Percentiles rank a stretch among this genome's conserved stretches.
These are phyloP conservation scores for Apolygus lucorum DNA, from an alignment of 1,140 invertebrate genomes.

Conservation along the genomic window DNA sequence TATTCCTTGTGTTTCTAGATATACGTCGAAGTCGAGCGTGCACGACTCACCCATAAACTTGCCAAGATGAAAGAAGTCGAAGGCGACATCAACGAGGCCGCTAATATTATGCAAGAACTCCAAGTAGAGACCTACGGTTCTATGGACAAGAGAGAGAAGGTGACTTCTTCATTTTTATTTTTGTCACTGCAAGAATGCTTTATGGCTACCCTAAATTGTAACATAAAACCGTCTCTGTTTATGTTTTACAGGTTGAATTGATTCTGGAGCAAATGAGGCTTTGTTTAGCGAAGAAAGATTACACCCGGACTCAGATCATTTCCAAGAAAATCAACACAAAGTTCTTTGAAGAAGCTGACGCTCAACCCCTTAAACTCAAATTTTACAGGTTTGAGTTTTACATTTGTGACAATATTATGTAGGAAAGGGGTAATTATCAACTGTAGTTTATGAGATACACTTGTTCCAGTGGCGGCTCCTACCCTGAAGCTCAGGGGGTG, in stretches of 20 bases:
- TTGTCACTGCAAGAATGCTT: background rate
- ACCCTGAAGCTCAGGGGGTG: no score
- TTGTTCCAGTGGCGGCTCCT: no score
- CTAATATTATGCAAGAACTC: conserved; percentile 89
- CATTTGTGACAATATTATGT: no score
- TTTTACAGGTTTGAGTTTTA: conserved; percentile 86
- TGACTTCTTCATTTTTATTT: conserved; percentile 20
- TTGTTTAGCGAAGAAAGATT: conserved; percentile 92
- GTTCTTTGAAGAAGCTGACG: conserved; percentile 87
- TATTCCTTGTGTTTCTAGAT: conserved; percentile 67
- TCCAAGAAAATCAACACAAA: conserved; percentile 97
- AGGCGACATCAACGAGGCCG: conserved; percentile 81
- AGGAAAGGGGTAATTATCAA: no score
- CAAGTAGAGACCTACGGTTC: conserved; percentile 99
- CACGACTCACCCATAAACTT: conserved; percentile 86
- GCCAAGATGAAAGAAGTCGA: conserved; percentile 91
- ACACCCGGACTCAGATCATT: conserved; percentile 95
- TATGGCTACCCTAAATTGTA: background rate
- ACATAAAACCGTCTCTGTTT: conserved; percentile 19
- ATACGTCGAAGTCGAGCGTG: conserved; percentile 98
- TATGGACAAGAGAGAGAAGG: conserved; percentile 95
- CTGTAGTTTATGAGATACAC: no score
- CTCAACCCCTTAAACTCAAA: conserved; percentile 79
- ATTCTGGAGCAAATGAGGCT: conserved; percentile 98
- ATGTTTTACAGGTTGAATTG: conserved; percentile 63